Percentiles rank a stretch among this genome's conserved stretches.
Conservation (phyloP, 1,140 invertebrate genomes). For the Bombus turneri region DNA sequence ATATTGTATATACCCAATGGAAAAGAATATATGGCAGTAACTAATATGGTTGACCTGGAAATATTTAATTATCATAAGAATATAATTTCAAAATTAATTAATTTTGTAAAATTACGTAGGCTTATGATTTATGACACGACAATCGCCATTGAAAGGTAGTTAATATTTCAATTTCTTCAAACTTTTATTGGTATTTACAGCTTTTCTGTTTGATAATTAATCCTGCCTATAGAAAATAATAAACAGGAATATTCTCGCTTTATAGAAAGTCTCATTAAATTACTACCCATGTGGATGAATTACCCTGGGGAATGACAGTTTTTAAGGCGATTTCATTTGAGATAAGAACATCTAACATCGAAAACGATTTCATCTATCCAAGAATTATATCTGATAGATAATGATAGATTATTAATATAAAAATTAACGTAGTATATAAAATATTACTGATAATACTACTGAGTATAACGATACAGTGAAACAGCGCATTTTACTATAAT, state of each 20-base stretch:
- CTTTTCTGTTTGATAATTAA: not conserved
- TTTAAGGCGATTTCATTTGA: not conserved
- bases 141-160: too few species aligned
- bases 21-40: too few species aligned
- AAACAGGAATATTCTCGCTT: not conserved
- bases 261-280: not conserved
- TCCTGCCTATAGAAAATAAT: not conserved
- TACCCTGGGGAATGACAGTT: not conserved
- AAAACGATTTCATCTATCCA: not conserved
- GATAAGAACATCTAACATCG: not conserved
- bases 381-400: constrained; percentile 19
- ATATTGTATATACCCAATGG: too few species aligned
- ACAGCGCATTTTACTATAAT: not conserved
- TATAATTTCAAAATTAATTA: not conserved
- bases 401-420: constrained; percentile 3
- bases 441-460: not conserved
- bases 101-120: not conserved
- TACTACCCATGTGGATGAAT: not conserved
- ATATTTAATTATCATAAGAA: not conserved
- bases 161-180: too few species aligned
- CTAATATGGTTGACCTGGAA: not conserved
- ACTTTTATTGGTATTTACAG: not conserved
- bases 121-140: not conserved
- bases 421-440: not conserved
- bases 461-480: not conserved